Percentiles rank a stretch among this genome's conserved stretches.
Evolutionary conservation across 1,140 invertebrate species (phyloP).

Genomic region (Thaumatotibia leucotreta): DNA sequence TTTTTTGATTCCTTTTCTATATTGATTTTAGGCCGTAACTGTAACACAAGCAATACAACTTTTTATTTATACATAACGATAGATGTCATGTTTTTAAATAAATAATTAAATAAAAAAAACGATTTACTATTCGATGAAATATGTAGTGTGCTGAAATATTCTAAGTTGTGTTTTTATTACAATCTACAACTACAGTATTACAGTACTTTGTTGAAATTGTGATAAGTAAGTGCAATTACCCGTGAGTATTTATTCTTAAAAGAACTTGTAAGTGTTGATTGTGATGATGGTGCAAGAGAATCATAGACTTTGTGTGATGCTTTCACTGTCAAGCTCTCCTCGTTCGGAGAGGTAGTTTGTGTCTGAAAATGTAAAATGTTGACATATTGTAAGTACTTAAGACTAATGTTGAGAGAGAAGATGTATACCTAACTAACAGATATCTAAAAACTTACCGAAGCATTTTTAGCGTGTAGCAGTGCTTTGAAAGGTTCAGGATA

Average conservation of each 20-base stretch:
- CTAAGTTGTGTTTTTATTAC: no score
- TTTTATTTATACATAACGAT: no score
- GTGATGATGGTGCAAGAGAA: slow-evolving; percentile 50
- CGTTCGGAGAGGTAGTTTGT: slow-evolving; percentile 60
- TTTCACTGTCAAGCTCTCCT: slow-evolving; percentile 71
- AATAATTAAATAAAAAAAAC: no score
- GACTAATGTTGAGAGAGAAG: background rate
- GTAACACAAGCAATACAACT: slow-evolving; percentile 35
- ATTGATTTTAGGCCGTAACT: slow-evolving; percentile 34
- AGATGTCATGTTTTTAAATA: no score
- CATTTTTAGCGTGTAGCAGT: slow-evolving; percentile 68
- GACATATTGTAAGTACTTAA: background rate
- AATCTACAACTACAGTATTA: no score
- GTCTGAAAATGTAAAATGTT: slow-evolving; percentile 53
- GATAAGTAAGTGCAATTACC: slow-evolving; percentile 43
- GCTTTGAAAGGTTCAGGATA: slow-evolving; percentile 71
- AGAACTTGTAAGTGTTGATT: slow-evolving; percentile 45
- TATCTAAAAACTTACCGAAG: slow-evolving; percentile 56
- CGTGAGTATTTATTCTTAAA: slow-evolving; percentile 55
- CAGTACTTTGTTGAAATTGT: background rate
- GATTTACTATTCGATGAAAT: no score
- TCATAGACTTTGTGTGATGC: slow-evolving; percentile 69
- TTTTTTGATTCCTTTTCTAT: slow-evolving; percentile 28
- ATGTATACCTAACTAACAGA: background rate
- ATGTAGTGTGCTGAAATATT: no score